phyloP scores from a whole-genome alignment of 1,140 invertebrate species.

The Nephila pilipes region DNA sequence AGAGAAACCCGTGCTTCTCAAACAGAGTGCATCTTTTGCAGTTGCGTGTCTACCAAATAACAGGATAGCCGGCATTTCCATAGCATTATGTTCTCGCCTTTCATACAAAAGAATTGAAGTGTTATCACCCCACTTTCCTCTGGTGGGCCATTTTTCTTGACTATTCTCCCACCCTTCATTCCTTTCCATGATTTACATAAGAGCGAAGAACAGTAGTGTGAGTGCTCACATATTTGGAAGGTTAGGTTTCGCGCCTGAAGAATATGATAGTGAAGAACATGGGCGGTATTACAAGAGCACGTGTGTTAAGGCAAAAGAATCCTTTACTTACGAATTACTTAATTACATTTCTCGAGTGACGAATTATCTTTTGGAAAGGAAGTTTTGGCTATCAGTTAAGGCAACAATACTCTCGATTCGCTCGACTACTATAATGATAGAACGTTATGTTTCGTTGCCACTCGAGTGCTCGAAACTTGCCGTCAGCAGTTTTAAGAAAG shows the following conservation, averaged over 20 bases:
- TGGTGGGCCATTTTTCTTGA: background rate
- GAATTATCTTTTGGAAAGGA: background rate
- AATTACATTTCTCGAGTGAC: slow-evolving; percentile 29
- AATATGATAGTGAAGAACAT: slow-evolving; percentile 16
- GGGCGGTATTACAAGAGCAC: background rate
- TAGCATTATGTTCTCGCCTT: slow-evolving; percentile 68
- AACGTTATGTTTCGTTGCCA: slow-evolving; percentile 1
- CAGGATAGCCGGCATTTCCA: slow-evolving; percentile 61
- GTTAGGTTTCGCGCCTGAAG: background rate
- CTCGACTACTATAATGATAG: background rate
- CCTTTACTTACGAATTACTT: slow-evolving; percentile 2
- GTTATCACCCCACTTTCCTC: slow-evolving; percentile 52
- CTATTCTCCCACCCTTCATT: background rate
- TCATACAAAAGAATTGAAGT: slow-evolving; percentile 34
- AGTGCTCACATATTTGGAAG: background rate
- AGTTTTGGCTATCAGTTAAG: slow-evolving; percentile 27
- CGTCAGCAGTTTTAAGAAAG: background rate
- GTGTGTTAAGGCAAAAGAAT: background rate
- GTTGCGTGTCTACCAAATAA: slow-evolving; percentile 51
- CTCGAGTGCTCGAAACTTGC: background rate
- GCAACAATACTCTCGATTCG: background rate
- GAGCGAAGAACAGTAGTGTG: slow-evolving; percentile 32
- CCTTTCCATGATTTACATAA: slow-evolving; percentile 10
- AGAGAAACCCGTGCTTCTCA: background rate
- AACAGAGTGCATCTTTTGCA: background rate